A percentile compares a stretch with the other conserved stretches of the same genome.
These are phyloP conservation scores for Melieria omissa DNA, from an alignment of 2,888 invertebrate species.

Conservation along the genomic window DNA sequence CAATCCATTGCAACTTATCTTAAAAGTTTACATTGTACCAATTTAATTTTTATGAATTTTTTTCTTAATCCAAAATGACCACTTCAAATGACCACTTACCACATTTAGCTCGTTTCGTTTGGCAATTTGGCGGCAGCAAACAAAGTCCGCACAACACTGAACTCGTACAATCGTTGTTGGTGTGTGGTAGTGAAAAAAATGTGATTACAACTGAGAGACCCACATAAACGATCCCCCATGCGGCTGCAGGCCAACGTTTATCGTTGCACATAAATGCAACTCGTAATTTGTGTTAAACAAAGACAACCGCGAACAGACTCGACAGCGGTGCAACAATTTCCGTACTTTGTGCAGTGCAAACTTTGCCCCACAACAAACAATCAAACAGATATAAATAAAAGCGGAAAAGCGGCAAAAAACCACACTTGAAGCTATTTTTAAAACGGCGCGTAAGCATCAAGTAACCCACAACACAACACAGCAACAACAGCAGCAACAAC, in stretches of 20 bases:
- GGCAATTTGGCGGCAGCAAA: too few species aligned
- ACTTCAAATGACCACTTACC: not conserved
- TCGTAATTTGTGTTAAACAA: constrained; percentile 19
- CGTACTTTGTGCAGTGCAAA: not conserved
- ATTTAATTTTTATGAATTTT: too few species aligned
- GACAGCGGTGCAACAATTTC: not conserved
- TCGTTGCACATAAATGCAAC: constrained; percentile 18
- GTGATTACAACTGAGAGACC: constrained; percentile 17
- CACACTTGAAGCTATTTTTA: not conserved
- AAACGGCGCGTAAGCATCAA: not conserved
- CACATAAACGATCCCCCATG: not conserved
- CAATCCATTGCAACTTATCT: too few species aligned
- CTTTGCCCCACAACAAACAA: too few species aligned
- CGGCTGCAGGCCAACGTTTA: constrained; percentile 1
- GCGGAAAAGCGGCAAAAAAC: not conserved
- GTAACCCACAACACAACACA: not conserved
- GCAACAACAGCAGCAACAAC: not conserved
- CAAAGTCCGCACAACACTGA: too few species aligned
- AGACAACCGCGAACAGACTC: not conserved
- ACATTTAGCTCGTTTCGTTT: too few species aligned
- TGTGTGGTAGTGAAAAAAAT: not conserved
- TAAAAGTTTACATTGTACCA: too few species aligned
- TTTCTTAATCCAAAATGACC: constrained; percentile 13
- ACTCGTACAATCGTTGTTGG: too few species aligned
- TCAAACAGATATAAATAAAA: too few species aligned